Percentiles rank a stretch among this genome's conserved stretches.
Evolutionary conservation across 1,140 invertebrate species (phyloP).

Genomic region (Nasonia longicornis): DNA sequence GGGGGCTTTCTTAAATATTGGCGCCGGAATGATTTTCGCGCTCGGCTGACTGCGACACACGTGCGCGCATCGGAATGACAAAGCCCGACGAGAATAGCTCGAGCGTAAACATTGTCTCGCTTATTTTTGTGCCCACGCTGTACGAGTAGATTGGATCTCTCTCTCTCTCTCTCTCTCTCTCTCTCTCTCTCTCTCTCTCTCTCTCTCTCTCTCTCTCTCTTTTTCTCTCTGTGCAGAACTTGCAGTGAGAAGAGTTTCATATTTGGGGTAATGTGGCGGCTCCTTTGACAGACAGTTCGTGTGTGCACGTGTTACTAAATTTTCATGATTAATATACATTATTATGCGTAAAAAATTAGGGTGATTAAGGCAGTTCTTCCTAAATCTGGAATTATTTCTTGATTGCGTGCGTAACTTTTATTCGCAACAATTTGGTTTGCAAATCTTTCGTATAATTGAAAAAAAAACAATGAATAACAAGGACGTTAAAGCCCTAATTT

Average conservation of each 20-base stretch:
- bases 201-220: neutral
- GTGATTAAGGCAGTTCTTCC: neutral
- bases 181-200: neutral
- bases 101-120: neutral
- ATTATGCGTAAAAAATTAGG: neutral
- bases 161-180: too few relatives aligned
- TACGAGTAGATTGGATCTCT: neutral
- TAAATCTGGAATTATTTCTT: neutral
- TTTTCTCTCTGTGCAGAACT: neutral
- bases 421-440: too few relatives aligned
- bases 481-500: neutral
- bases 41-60: neutral
- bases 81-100: neutral
- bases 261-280: too few relatives aligned
- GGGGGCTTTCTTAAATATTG: neutral
- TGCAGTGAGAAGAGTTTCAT: too few relatives aligned
- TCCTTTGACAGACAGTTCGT: neutral
- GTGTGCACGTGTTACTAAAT: neutral
- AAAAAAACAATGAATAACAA: too few relatives aligned
- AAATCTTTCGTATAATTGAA: too few relatives aligned
- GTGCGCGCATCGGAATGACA: neutral
- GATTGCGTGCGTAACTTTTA: too few relatives aligned
- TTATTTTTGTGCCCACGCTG: neutral
- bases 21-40: neutral
- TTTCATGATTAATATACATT: neutral